These are phyloP conservation scores for Blastobasis lacticolella DNA, from an alignment of 2,888 invertebrate genomes.

Conservation along the genomic window DNA sequence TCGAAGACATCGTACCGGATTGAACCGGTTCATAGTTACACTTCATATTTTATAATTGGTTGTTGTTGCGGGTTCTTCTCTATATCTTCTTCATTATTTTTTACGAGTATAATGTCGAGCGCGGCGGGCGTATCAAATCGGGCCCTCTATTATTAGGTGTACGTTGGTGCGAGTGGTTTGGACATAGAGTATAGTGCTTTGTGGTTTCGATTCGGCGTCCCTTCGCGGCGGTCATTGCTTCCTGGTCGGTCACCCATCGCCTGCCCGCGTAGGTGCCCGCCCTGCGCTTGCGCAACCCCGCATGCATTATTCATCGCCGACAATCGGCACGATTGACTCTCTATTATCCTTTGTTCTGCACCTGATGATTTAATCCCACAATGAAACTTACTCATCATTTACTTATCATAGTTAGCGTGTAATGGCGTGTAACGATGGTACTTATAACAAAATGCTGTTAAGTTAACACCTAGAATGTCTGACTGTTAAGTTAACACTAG, in stretches of 20 bases:
- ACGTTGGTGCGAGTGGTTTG: constrained; percentile 10
- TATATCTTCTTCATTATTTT: not conserved
- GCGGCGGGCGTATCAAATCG: not conserved
- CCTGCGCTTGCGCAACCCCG: constrained; percentile 22
- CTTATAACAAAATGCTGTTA: constrained; percentile 1
- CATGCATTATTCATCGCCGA: constrained; percentile 49
- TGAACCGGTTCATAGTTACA: constrained; percentile 21
- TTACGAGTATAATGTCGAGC: not conserved
- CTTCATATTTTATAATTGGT: not conserved
- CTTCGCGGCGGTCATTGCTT: constrained; percentile 61
- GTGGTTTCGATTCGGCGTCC: constrained; percentile 18
- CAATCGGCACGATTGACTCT: constrained; percentile 26
- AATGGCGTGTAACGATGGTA: constrained; percentile 13
- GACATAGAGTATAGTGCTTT: constrained; percentile 13
- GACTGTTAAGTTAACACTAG: not conserved
- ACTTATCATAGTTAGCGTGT: constrained; percentile 19
- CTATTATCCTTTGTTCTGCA: constrained; percentile 49
- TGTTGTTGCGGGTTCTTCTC: not conserved
- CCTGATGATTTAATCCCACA: constrained; percentile 29
- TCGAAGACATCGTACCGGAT: constrained; percentile 14
- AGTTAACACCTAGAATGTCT: not conserved
- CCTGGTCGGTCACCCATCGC: constrained; percentile 40
- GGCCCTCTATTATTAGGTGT: constrained; percentile 10
- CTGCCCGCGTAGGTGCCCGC: constrained; percentile 21
- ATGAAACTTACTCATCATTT: constrained; percentile 22